Percentiles rank a stretch among this genome's conserved stretches.
These are phyloP conservation scores for Ericerus pela DNA, from an alignment of 1,140 invertebrate species.

Conservation along the genomic window DNA sequence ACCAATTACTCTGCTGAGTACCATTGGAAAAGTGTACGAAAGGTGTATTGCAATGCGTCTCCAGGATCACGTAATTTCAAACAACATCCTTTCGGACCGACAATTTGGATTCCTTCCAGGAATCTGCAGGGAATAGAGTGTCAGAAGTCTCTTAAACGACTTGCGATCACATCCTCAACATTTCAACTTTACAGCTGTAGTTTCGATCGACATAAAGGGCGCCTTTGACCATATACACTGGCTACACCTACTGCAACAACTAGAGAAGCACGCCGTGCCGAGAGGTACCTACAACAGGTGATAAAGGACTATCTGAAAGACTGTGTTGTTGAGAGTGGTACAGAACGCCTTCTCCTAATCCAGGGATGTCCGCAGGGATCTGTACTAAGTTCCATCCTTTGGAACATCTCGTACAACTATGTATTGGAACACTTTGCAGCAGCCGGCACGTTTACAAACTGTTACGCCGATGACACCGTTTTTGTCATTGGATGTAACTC, in stretches of 20 bases:
- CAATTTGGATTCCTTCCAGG: not conserved
- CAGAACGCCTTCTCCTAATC: not conserved
- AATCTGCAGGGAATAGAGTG: not conserved
- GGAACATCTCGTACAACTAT: conserved; percentile 6
- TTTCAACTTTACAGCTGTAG: not conserved
- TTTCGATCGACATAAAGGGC: conserved; percentile 6
- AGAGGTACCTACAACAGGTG: not conserved
- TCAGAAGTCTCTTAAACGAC: not conserved
- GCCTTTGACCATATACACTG: conserved; percentile 4
- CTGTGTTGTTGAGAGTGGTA: not conserved
- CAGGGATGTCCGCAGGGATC: conserved; percentile 11
- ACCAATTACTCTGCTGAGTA: not conserved
- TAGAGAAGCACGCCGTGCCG: not conserved
- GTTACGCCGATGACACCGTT: conserved; percentile 10
- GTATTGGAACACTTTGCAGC: not conserved
- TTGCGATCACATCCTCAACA: not conserved
- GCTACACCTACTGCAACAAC: not conserved
- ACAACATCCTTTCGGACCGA: not conserved
- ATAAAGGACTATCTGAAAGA: not conserved
- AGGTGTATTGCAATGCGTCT: not conserved
- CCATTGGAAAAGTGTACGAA: not conserved
- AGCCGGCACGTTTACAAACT: not conserved
- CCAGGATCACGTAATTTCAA: not conserved
- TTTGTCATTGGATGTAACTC: not conserved
- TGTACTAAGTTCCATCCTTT: not conserved